Conservation (phyloP, 2,888 invertebrate species). For the Eupithecia subfuscata region DNA sequence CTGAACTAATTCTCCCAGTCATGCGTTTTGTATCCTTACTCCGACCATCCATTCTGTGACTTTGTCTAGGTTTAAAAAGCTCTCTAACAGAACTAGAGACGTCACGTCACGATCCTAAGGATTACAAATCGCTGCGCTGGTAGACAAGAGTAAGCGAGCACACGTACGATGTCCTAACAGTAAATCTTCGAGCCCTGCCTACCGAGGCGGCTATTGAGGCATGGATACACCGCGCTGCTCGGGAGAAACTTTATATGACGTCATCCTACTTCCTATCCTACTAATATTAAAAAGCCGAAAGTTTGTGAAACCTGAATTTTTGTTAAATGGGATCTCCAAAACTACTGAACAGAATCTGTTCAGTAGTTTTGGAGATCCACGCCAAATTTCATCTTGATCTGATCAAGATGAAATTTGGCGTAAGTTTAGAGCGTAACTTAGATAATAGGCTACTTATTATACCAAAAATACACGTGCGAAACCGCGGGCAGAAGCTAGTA, state of each 20-base stretch:
- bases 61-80: slow-evolving; percentile 23
- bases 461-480: too few relatives aligned
- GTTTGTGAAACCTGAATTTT: too few relatives aligned
- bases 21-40: neutral
- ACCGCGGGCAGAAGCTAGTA: too few relatives aligned
- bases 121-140: slow-evolving; percentile 25
- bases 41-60: neutral
- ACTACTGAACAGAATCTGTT: too few relatives aligned
- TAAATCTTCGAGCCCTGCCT: slow-evolving; percentile 19
- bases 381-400: too few relatives aligned
- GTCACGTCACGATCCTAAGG: slow-evolving; percentile 29
- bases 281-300: too few relatives aligned
- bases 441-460: too few relatives aligned
- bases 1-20: neutral
- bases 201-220: slow-evolving; percentile 3
- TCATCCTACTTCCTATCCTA: too few relatives aligned
- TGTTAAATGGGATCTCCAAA: too few relatives aligned
- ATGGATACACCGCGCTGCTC: neutral
- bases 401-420: too few relatives aligned
- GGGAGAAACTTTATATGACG: neutral
- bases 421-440: too few relatives aligned
- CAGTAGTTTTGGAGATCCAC: too few relatives aligned
- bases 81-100: slow-evolving; percentile 19
- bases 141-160: slow-evolving; percentile 15
- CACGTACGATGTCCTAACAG: slow-evolving; percentile 22